phyloP scores from a whole-genome alignment of 2,797 vertebrate species.

The Coregonus suidteri region DNA sequence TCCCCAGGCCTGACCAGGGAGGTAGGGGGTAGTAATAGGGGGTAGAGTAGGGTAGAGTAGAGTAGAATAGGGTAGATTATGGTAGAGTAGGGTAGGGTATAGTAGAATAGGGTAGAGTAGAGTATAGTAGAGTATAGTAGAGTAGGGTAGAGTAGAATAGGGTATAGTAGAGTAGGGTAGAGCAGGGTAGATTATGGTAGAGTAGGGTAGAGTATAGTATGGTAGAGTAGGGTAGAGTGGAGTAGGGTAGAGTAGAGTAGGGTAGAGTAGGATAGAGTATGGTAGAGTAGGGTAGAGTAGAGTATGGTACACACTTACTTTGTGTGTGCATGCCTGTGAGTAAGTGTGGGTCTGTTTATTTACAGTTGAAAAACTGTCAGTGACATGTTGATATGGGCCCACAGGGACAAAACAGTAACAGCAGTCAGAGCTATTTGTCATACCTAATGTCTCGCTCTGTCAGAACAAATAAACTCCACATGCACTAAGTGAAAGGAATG shows the following conservation, averaged over 20 bases:
- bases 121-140: too few relatives aligned
- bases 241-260: too few relatives aligned
- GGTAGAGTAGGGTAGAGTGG: background rate
- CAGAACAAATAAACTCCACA: slow-evolving; percentile 29
- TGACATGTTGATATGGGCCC: background rate
- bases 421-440: slow-evolving; percentile 3
- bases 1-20: background rate
- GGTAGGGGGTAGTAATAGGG: background rate
- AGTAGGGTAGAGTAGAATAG: too few relatives aligned
- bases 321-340: slow-evolving; percentile 5
- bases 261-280: too few relatives aligned
- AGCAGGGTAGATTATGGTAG: too few relatives aligned
- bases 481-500: slow-evolving; percentile 15
- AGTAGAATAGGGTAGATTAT: too few relatives aligned
- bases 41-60: background rate
- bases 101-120: too few relatives aligned
- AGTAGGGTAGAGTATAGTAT: background rate
- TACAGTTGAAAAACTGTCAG: background rate
- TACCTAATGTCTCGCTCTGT: slow-evolving; percentile 1
- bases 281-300: too few relatives aligned
- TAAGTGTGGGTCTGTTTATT: slow-evolving; percentile 1
- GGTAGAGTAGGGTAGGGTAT: too few relatives aligned
- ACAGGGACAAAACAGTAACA: slow-evolving; percentile 23
- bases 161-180: too few relatives aligned
- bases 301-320: background rate